phyloP scores from a whole-genome alignment of 2,888 invertebrate genomes.

The Argyresthia goedartella region DNA sequence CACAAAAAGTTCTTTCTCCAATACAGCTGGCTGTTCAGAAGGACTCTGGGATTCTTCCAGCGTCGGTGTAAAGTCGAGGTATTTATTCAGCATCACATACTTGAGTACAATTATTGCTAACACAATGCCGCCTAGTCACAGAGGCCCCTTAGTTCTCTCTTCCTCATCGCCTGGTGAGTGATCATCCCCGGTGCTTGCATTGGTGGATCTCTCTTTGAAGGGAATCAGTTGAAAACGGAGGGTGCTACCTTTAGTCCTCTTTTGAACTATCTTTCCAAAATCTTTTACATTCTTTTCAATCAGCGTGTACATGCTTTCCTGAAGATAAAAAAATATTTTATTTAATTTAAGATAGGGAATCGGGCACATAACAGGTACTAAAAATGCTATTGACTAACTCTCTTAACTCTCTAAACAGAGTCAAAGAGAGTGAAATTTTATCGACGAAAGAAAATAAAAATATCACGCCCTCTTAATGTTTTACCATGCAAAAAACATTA shows the following conservation, averaged over 20 bases:
- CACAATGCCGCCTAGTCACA: slow-evolving; percentile 50
- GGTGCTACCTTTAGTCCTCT: slow-evolving; percentile 70
- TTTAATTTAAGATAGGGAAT: too few relatives aligned
- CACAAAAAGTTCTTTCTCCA: not conserved
- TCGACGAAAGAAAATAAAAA: too few relatives aligned
- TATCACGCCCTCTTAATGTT: too few relatives aligned
- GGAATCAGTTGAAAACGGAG: slow-evolving; percentile 76
- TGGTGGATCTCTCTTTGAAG: slow-evolving; percentile 24
- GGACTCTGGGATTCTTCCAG: slow-evolving; percentile 8
- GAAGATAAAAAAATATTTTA: slow-evolving; percentile 24
- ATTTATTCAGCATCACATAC: slow-evolving; percentile 38
- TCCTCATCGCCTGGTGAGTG: slow-evolving; percentile 19
- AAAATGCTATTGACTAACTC: too few relatives aligned
- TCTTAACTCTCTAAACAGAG: too few relatives aligned
- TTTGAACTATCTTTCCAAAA: slow-evolving; percentile 72
- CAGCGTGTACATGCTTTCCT: slow-evolving; percentile 71
- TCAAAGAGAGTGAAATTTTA: too few relatives aligned
- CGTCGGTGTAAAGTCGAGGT: slow-evolving; percentile 18
- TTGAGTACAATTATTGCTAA: slow-evolving; percentile 33
- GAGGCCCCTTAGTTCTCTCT: slow-evolving; percentile 31
- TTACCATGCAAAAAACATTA: too few relatives aligned
- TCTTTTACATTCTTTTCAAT: slow-evolving; percentile 67
- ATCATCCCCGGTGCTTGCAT: slow-evolving; percentile 10
- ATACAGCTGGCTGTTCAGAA: slow-evolving; percentile 7
- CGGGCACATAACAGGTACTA: too few relatives aligned